These are phyloP conservation scores for Cantharis rufa DNA, from an alignment of 2,888 invertebrate genomes.

Conservation along the genomic window DNA sequence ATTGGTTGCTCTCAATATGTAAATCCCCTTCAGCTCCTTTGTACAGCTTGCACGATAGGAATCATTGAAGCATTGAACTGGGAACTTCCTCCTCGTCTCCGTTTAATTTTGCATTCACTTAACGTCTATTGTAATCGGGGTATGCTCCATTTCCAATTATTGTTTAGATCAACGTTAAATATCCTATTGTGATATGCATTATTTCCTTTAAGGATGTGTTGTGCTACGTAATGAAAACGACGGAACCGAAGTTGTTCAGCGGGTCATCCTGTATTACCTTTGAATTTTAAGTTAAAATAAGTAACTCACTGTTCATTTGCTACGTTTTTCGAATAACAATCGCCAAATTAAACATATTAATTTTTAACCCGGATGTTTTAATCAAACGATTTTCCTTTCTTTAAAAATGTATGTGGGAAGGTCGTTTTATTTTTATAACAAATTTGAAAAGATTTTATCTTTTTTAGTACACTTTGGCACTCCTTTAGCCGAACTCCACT, in stretches of 20 bases:
- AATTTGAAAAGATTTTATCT: neutral
- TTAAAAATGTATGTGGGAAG: neutral
- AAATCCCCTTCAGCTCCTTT: neutral
- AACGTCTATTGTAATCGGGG: neutral
- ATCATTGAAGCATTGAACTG: neutral
- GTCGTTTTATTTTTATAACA: neutral
- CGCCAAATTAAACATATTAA: neutral
- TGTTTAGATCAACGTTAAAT: neutral
- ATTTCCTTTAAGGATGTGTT: neutral
- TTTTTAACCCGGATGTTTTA: neutral
- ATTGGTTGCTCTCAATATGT: neutral
- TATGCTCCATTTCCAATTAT: neutral
- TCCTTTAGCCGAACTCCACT: neutral
- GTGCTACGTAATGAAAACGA: neutral
- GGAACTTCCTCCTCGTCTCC: neutral
- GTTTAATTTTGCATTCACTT: neutral
- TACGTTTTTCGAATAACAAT: neutral
- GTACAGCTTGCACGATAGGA: neutral
- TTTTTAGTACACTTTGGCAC: neutral
- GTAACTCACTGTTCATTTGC: neutral
- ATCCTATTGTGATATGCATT: neutral
- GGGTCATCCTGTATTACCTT: conserved; percentile 21
- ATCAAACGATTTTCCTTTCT: neutral
- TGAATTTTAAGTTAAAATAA: neutral
- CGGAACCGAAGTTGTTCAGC: conserved; percentile 32